phyloP scores from a whole-genome alignment of 2,888 invertebrate genomes.

The Drosophila barbarae region DNA sequence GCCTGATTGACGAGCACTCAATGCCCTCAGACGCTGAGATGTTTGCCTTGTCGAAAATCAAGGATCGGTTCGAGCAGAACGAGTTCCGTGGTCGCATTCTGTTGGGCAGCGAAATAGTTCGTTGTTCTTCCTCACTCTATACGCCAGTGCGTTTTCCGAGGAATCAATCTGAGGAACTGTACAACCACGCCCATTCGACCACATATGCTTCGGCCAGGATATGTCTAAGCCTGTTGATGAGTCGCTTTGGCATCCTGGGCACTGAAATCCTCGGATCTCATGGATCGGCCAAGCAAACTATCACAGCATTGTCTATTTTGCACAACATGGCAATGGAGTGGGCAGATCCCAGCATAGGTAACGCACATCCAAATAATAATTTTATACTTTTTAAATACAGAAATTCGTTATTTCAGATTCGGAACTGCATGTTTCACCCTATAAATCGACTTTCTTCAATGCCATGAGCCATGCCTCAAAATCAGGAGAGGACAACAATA shows the following conservation, averaged over 20 bases:
- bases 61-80: slow-evolving; percentile 75
- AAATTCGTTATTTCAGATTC: slow-evolving; percentile 33
- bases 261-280: slow-evolving; percentile 62
- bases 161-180: slow-evolving; percentile 62
- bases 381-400: neutral
- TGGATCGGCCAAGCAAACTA: slow-evolving; percentile 63
- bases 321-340: slow-evolving; percentile 77
- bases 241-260: slow-evolving; percentile 66
- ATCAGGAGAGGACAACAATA: slow-evolving; percentile 54
- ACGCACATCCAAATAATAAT: neutral
- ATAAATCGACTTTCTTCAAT: slow-evolving; percentile 43
- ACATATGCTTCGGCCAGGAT: slow-evolving; percentile 67
- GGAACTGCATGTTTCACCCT: slow-evolving; percentile 39
- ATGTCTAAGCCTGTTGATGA: slow-evolving; percentile 60
- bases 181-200: slow-evolving; percentile 63
- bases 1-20: slow-evolving; percentile 43
- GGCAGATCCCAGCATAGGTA: slow-evolving; percentile 65
- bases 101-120: slow-evolving; percentile 61
- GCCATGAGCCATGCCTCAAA: slow-evolving; percentile 12
- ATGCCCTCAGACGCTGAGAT: slow-evolving; percentile 51
- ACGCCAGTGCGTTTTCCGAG: slow-evolving; percentile 65
- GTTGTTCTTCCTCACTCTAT: slow-evolving; percentile 64
- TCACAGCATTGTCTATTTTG: slow-evolving; percentile 70
- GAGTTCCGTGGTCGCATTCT: slow-evolving; percentile 75
- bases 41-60: slow-evolving; percentile 67